Evolutionary conservation across 2,113 vertebrate genomes (phyloP).

Genomic region (Scytalopus superciliaris): DNA sequence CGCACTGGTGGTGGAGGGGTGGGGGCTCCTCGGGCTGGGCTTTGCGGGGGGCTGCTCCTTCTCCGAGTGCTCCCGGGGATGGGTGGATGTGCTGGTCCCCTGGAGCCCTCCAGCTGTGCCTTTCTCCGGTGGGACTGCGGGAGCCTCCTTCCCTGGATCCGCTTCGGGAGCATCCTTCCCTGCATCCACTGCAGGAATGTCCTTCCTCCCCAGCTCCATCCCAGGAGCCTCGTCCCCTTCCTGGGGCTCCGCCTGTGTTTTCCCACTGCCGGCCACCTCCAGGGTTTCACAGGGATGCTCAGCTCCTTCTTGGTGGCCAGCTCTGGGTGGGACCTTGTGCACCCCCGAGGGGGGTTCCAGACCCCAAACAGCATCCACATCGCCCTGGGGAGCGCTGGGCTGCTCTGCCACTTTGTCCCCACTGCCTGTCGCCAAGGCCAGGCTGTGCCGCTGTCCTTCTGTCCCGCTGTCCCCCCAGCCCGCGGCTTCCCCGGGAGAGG

Average conservation of each 20-base stretch:
- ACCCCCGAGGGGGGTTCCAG: not conserved
- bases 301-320: not conserved
- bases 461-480: not conserved
- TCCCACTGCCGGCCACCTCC: accelerated
- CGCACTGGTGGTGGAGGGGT: accelerated
- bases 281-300: accelerated
- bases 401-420: not conserved
- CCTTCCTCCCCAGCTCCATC: accelerated
- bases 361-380: accelerated
- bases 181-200: not conserved
- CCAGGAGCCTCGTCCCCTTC: accelerated
- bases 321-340: not conserved
- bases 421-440: accelerated
- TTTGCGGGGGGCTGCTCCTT: not conserved
- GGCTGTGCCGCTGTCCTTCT: not conserved
- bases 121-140: not conserved
- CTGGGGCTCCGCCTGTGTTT: accelerated
- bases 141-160: accelerated
- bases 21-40: accelerated
- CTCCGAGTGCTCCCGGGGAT: accelerated
- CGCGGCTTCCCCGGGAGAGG: not conserved
- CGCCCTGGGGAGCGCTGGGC: not conserved
- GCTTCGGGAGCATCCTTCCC: not conserved
- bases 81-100: accelerated
- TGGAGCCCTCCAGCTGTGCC: accelerated